Conservation (phyloP, 2,113 vertebrate species). For the Rhinoderma darwinii region DNA sequence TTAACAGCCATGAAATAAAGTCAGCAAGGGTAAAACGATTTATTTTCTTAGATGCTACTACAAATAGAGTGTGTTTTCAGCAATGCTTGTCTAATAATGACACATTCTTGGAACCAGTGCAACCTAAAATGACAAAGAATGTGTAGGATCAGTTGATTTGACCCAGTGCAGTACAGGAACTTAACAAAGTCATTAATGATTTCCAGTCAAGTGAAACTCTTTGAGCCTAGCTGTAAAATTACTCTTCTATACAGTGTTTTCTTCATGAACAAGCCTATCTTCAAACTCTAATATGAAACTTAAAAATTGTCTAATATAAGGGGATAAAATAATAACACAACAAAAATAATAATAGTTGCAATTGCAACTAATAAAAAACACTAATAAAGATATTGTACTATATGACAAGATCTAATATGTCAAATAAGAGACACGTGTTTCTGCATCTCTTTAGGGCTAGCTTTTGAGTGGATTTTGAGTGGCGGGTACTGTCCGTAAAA, state of each 20-base stretch:
- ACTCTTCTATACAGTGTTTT: not conserved
- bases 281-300: not conserved
- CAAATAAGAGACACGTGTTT: too few species aligned
- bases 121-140: not conserved
- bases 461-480: too few species aligned
- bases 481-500: too few species aligned
- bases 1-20: too few species aligned
- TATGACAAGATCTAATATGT: too few species aligned
- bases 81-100: not conserved
- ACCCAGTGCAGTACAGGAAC: not conserved
- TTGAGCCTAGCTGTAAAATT: not conserved
- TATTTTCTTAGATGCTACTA: not conserved
- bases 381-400: too few species aligned
- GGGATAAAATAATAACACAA: not conserved
- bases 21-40: too few species aligned
- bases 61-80: not conserved
- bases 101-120: not conserved
- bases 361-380: too few species aligned
- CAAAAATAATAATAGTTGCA: too few species aligned
- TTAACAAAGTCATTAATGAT: conserved; percentile 1
- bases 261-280: not conserved
- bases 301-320: not conserved
- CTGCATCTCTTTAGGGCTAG: too few species aligned
- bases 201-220: not conserved
- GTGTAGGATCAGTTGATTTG: not conserved